Base-by-base conservation (phyloP, 2,797 vertebrate genomes). In the Sebastolobus alascanus region DNA sequence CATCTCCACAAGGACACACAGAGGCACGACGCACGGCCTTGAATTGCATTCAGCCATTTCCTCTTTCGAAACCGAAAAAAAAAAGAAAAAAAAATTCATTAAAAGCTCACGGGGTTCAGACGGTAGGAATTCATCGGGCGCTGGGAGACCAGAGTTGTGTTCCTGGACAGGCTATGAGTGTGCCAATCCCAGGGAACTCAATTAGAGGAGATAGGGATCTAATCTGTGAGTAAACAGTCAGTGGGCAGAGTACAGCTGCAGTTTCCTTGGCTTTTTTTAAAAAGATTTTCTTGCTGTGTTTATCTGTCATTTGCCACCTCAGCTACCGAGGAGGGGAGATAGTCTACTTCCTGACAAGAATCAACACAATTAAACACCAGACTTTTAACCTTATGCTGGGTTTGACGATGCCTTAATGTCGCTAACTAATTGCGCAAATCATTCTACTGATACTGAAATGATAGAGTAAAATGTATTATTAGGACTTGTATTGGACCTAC, bases 151-250 rank as follows among this genome's bases (percentile, higher is more conserved):
- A 52, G 55, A 31, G 66, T 37, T 80, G 68, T 66, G 65, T 86
- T 85, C 83, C 46, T 75, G 78, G 70, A 77, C 68, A 37, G 25
- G 80, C 76, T 83, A 46, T 14, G 40, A 84, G 37, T 59, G 58
- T 67, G 59, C 25, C 65, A 79, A 83, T 92, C 79, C 75, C 75
- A 80, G 70, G 38, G 63, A 87, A 78, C 73, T 84, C 73, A 79
- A 84, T 87, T 84, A 80, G 64, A 84, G 46, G 40, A 81, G 73
- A 83, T 52, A 68, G 40, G 20, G 58, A 86, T 85, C 84, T 88
- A 88, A 89, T 87, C 76, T 27, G 4, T 16, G 55, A 83, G 67
- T 80, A 79, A 89, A 89, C 60, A 80, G 29, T 77, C 60, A 64
- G 38, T 66, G 73, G 61, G 25, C 55, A 73, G 69, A 61, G 63